These are phyloP conservation scores for Babylonia areolata DNA, from an alignment of 1,140 invertebrate genomes.

Conservation along the genomic window DNA sequence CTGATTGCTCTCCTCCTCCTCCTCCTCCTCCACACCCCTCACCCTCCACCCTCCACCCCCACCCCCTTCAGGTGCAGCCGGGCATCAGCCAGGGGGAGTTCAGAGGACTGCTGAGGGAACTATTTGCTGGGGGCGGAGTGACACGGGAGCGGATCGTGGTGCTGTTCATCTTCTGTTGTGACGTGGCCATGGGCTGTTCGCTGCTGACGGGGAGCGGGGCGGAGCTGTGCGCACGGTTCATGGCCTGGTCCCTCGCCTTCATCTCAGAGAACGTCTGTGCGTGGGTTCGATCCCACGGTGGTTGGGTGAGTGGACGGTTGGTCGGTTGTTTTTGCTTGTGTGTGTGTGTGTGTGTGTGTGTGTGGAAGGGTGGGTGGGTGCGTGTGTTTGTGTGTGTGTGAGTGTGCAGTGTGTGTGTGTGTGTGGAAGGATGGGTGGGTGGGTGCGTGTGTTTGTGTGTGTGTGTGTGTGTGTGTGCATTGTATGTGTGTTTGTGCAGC, in stretches of 20 bases:
- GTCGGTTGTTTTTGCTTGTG: background rate
- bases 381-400: no score
- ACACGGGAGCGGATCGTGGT: constrained; percentile 74
- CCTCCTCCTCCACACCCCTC: background rate
- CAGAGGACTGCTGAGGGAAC: constrained; percentile 50
- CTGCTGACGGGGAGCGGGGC: constrained; percentile 43
- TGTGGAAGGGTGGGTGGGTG: no score
- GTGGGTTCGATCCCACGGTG: constrained; percentile 42
- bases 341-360: background rate
- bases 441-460: no score
- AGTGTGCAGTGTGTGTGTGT: no score
- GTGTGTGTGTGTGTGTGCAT: no score
- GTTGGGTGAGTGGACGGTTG: constrained; percentile 44
- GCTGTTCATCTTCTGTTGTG: constrained; percentile 76
- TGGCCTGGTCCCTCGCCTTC: constrained; percentile 40
- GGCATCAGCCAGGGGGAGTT: constrained; percentile 55
- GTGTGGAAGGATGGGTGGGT: no score
- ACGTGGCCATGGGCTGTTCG: constrained; percentile 71
- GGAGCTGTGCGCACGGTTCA: constrained; percentile 24
- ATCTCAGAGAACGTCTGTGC: constrained; percentile 25
- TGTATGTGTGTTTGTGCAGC: no score
- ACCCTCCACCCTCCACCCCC: no score
- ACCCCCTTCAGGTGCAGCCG: constrained; percentile 48
- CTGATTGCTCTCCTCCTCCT: background rate
- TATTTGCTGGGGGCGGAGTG: constrained; percentile 62